Evolutionary conservation across 2,797 vertebrate species (phyloP).

Genomic region (Eremophila alpestris): DNA sequence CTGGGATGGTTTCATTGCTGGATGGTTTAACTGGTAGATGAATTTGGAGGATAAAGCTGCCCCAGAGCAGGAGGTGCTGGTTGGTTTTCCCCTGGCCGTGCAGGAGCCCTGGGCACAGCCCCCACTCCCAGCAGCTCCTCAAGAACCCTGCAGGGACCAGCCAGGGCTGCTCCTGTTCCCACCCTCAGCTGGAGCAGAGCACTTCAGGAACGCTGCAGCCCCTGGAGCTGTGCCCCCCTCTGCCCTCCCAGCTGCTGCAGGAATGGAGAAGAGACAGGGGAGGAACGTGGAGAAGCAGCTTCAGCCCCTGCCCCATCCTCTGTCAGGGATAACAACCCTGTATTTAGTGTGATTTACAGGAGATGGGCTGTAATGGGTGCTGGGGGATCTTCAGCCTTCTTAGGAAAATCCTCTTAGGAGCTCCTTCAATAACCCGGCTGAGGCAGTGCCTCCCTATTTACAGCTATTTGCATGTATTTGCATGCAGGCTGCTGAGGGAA

Average conservation of each 20-base stretch:
- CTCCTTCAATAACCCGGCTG: constrained; percentile 47
- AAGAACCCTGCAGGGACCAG: background rate
- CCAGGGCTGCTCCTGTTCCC: background rate
- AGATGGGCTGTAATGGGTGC: constrained; percentile 33
- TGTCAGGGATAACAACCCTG: background rate
- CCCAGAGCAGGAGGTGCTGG: background rate
- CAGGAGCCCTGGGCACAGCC: background rate
- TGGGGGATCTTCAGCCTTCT: constrained; percentile 45
- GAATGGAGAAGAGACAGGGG: background rate
- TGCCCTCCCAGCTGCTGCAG: background rate
- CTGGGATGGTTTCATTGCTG: background rate
- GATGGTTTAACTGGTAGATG: background rate
- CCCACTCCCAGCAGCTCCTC: background rate
- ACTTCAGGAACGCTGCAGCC: background rate
- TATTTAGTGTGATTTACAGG: constrained; percentile 24
- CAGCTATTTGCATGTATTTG: constrained; percentile 61
- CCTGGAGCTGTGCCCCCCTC: background rate
- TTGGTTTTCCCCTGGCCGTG: rapidly evolving
- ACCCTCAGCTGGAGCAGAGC: background rate
- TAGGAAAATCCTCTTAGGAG: constrained; percentile 60
- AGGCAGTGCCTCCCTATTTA: constrained; percentile 19
- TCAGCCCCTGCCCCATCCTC: background rate
- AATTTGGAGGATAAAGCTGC: background rate
- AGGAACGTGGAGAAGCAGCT: background rate
- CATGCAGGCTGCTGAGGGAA: constrained; percentile 21